Conservation (phyloP, 2,113 vertebrate species). For the Furnarius figulus region DNA sequence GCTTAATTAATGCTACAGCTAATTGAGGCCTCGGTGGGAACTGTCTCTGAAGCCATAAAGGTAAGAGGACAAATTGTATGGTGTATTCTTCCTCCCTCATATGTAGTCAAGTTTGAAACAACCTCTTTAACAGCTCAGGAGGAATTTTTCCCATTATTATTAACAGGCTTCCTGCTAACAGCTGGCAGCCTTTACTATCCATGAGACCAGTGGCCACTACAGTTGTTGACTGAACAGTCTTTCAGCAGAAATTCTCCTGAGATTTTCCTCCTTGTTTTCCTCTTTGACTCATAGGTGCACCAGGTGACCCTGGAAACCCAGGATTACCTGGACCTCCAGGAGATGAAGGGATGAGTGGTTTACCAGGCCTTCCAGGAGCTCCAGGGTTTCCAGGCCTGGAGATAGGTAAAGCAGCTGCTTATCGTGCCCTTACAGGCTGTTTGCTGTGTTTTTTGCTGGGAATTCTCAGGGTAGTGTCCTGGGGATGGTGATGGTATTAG, state of each 20-base stretch:
- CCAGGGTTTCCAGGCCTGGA: slow-evolving; percentile 71
- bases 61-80: not conserved
- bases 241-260: not conserved
- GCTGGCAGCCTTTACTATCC: not conserved
- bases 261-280: not conserved
- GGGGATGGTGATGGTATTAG: not conserved
- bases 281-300: slow-evolving; percentile 70
- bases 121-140: not conserved
- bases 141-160: not conserved
- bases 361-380: slow-evolving; percentile 78
- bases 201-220: not conserved
- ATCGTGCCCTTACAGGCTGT: not conserved
- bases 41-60: not conserved
- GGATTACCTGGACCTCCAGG: slow-evolving; percentile 81
- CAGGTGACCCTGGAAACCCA: slow-evolving; percentile 76
- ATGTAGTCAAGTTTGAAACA: not conserved
- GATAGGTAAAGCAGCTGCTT: slow-evolving; percentile 70
- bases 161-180: not conserved
- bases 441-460: not conserved
- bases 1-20: not conserved
- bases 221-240: not conserved
- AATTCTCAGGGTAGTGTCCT: not conserved
- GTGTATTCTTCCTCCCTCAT: not conserved
- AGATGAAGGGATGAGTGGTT: slow-evolving; percentile 77
- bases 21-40: not conserved